phyloP scores from a whole-genome alignment of 2,888 invertebrate species.

The Deroplatys truncata region DNA sequence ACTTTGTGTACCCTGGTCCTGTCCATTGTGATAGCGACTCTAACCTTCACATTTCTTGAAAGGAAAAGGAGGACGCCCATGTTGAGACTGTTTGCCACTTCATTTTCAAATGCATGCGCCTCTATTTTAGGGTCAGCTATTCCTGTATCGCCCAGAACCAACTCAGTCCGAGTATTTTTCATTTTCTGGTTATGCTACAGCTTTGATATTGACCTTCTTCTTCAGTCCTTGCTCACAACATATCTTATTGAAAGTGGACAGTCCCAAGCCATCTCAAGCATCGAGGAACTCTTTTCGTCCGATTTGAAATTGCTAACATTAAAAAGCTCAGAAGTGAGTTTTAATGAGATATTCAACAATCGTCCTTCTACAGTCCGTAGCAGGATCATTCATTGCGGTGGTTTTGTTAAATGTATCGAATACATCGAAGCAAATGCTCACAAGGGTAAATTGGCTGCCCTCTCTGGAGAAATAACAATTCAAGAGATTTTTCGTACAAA shows the following conservation, averaged over 20 bases:
- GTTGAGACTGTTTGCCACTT: neutral
- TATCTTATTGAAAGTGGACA: neutral
- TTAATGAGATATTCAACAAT: neutral
- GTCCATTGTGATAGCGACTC: neutral
- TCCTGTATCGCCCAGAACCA: neutral
- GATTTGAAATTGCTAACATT: neutral
- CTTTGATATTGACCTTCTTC: neutral
- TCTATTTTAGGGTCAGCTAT: neutral
- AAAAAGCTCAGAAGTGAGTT: neutral
- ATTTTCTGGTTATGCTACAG: neutral
- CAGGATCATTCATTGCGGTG: neutral
- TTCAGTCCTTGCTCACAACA: neutral
- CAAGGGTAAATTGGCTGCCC: neutral
- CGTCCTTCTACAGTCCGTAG: no score
- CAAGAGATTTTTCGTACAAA: neutral
- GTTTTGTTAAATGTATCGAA: neutral
- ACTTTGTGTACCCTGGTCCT: neutral
- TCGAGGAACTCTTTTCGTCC: neutral
- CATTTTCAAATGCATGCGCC: neutral
- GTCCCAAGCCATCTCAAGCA: neutral
- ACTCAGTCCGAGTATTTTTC: neutral
- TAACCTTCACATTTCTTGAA: neutral
- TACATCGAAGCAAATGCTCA: neutral
- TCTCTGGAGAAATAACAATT: neutral
- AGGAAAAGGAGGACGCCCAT: neutral